phyloP scores from a whole-genome alignment of 2,113 vertebrate species.

The Percina caprodes region DNA sequence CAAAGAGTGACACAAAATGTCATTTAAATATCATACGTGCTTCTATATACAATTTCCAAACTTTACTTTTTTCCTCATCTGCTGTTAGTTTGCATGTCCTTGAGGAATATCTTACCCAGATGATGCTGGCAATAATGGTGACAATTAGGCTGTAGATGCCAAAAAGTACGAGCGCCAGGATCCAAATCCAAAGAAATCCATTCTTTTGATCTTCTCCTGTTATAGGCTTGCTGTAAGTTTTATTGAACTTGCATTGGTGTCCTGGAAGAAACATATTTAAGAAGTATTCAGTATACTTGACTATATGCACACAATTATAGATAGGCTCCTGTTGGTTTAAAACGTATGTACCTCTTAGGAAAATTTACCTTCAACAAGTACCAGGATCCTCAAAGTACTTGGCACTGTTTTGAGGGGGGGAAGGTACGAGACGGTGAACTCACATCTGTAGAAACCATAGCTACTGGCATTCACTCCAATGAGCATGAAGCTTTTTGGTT shows the following conservation, averaged over 20 bases:
- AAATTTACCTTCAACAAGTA: conserved; percentile 60
- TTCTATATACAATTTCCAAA: neutral
- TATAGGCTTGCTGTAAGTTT: rapidly evolving
- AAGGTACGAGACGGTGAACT: neutral
- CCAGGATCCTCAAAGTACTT: neutral
- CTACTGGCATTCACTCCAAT: neutral
- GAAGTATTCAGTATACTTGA: neutral
- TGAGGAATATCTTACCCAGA: conserved; percentile 54
- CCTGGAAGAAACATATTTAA: conserved; percentile 33
- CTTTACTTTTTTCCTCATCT: neutral
- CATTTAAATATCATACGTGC: neutral
- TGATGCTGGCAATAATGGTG: conserved; percentile 5
- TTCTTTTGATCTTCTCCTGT: rapidly evolving
- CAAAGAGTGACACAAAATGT: neutral
- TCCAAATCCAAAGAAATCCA: conserved; percentile 34
- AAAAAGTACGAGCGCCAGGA: neutral
- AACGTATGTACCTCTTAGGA: neutral
- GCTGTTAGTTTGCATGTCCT: neutral
- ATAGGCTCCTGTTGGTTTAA: neutral
- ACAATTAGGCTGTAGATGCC: conserved; percentile 33
- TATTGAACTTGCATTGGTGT: neutral
- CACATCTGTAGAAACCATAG: conserved; percentile 58
- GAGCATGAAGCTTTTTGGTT: neutral
- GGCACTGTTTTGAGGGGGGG: neutral
- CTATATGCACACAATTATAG: neutral